Percentiles rank a stretch among this genome's conserved stretches.
Evolutionary conservation across 1,140 invertebrate genomes (phyloP).

Genomic region (Hylyphantes graminicola): DNA sequence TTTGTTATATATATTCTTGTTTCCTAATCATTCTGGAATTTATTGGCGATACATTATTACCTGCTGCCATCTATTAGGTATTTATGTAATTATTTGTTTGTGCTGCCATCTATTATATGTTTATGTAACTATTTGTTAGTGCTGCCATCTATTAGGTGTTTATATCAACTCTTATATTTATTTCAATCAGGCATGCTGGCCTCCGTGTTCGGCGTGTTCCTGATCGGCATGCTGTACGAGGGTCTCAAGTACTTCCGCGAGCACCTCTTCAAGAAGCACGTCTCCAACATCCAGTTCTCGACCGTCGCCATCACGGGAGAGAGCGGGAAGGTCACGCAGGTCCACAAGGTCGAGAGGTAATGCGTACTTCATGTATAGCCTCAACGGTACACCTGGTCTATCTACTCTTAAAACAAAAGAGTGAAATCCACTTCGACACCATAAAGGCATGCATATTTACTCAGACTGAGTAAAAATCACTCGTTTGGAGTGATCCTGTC

Average conservation of each 20-base stretch:
- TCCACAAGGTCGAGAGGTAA: conserved; percentile 57
- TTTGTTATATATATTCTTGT: neutral
- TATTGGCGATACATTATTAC: neutral
- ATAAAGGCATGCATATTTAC: too few species aligned
- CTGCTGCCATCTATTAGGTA: too few species aligned
- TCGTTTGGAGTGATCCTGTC: too few species aligned
- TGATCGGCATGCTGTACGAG: conserved; percentile 88
- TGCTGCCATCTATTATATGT: neutral
- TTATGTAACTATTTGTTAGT: neutral
- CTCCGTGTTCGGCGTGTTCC: conserved; percentile 86
- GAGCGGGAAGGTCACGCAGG: conserved; percentile 26
- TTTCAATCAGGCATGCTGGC: conserved; percentile 75
- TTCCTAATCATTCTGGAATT: neutral
- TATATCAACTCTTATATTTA: neutral
- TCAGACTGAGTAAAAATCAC: too few species aligned
- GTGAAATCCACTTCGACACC: too few species aligned
- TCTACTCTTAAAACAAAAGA: too few species aligned
- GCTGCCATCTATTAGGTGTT: neutral
- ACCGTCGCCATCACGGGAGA: conserved; percentile 53
- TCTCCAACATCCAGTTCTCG: conserved; percentile 51
- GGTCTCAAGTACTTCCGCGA: conserved; percentile 87
- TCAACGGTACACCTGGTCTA: too few species aligned
- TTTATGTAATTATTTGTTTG: too few species aligned
- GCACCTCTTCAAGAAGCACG: conserved; percentile 50
- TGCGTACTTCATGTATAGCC: too few species aligned